Conservation (phyloP, 2,797 vertebrate species). For the Anomalospiza imberbis region DNA sequence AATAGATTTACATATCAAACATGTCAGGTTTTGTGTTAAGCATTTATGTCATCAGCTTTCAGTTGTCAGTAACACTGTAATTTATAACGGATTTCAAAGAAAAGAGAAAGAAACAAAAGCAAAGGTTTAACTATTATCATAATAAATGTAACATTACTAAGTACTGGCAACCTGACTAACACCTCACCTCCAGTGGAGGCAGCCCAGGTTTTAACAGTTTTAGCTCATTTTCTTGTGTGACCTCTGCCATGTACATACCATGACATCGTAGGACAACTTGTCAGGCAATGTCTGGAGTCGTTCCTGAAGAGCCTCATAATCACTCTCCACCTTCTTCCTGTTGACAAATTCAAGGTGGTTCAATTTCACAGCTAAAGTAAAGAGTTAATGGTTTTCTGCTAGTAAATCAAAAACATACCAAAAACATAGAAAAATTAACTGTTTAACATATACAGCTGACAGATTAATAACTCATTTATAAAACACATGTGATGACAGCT, state of each 20-base stretch:
- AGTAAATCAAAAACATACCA: background rate
- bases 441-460: background rate
- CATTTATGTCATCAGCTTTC: conserved; percentile 47
- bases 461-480: background rate
- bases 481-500: background rate
- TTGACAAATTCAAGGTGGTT: conserved; percentile 28
- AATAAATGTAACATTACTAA: background rate
- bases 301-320: conserved; percentile 88
- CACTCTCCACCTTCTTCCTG: conserved; percentile 90
- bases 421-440: background rate
- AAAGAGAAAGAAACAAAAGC: conserved; percentile 26
- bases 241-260: conserved; percentile 76
- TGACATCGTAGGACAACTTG: conserved; percentile 90
- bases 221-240: background rate
- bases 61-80: conserved; percentile 34
- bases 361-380: background rate
- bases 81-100: conserved; percentile 37
- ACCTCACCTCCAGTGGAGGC: background rate
- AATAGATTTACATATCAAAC: conserved; percentile 55
- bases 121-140: conserved; percentile 25
- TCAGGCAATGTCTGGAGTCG: conserved; percentile 88
- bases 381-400: background rate
- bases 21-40: conserved; percentile 46
- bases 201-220: background rate
- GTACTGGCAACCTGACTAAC: background rate